phyloP scores from a whole-genome alignment of 2,888 invertebrate genomes.

The Sinotaia quadrata region DNA sequence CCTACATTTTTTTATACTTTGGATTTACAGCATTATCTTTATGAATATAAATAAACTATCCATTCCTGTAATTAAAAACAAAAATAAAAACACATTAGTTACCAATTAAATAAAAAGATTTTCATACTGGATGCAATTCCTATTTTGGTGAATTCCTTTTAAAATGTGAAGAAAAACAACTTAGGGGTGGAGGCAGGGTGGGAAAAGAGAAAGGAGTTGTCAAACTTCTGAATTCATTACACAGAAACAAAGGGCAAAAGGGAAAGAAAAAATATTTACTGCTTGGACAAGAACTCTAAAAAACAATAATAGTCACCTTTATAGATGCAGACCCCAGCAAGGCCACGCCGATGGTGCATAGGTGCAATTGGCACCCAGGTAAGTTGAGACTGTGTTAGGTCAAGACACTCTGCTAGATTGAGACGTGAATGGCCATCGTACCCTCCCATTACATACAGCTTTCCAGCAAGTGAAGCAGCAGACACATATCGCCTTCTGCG shows the following conservation, averaged over 20 bases:
- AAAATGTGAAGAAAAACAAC: too few relatives aligned
- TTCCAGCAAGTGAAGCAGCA: conserved; percentile 64
- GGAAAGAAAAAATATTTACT: background rate
- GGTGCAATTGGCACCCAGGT: conserved; percentile 64
- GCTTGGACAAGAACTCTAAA: background rate
- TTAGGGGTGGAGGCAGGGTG: too few relatives aligned
- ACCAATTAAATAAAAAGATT: too few relatives aligned
- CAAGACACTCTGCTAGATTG: conserved; percentile 68
- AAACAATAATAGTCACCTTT: conserved; percentile 52
- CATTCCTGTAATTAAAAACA: too few relatives aligned
- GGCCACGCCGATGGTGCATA: conserved; percentile 68
- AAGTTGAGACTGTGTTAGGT: conserved; percentile 59
- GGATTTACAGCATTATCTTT: too few relatives aligned
- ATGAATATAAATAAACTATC: too few relatives aligned
- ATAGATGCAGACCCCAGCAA: conserved; percentile 69
- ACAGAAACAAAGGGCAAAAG: background rate
- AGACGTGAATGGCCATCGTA: conserved; percentile 69
- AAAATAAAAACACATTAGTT: too few relatives aligned
- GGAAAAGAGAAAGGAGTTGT: too few relatives aligned
- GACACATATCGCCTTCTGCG: conserved; percentile 68
- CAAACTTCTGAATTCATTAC: background rate
- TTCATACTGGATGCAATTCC: too few relatives aligned
- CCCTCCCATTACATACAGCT: conserved; percentile 70
- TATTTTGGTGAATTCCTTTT: too few relatives aligned
- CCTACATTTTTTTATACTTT: too few relatives aligned